Evolutionary conservation across 37 sponge, comb jelly and placozoan genomes (phyloP).

Genomic region (Mnemiopsis leidyi): DNA sequence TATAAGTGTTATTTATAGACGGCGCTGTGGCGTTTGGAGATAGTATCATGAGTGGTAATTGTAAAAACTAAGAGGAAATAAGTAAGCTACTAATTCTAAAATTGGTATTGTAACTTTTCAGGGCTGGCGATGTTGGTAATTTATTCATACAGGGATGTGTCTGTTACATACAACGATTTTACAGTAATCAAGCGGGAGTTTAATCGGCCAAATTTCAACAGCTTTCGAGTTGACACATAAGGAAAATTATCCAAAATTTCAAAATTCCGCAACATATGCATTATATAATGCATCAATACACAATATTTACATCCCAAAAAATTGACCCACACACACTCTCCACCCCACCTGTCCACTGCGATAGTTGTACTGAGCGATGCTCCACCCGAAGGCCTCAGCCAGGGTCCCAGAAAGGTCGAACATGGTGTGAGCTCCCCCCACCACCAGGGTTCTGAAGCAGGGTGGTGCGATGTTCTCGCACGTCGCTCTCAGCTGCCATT

Average conservation of each 20-base stretch:
- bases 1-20: neutral
- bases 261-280: neutral
- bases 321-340: neutral
- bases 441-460: conserved; percentile 53
- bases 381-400: conserved; percentile 54
- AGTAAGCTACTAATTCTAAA: neutral
- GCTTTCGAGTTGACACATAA: neutral
- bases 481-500: conserved; percentile 23
- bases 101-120: neutral
- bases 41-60: neutral
- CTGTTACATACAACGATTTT: neutral
- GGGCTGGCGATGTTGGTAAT: neutral
- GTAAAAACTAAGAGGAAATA: neutral
- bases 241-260: neutral
- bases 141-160: neutral
- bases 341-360: conserved; percentile 47
- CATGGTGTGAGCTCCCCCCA: conserved; percentile 42
- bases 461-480: conserved; percentile 47
- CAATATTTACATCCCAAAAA: neutral
- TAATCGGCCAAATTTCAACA: neutral
- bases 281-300: neutral
- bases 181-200: neutral
- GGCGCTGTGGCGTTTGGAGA: neutral
- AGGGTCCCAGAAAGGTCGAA: conserved; percentile 50
- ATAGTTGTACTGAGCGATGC: conserved; percentile 59